Conservation (phyloP, 1,140 invertebrate genomes). For the Charaxes varanes region DNA sequence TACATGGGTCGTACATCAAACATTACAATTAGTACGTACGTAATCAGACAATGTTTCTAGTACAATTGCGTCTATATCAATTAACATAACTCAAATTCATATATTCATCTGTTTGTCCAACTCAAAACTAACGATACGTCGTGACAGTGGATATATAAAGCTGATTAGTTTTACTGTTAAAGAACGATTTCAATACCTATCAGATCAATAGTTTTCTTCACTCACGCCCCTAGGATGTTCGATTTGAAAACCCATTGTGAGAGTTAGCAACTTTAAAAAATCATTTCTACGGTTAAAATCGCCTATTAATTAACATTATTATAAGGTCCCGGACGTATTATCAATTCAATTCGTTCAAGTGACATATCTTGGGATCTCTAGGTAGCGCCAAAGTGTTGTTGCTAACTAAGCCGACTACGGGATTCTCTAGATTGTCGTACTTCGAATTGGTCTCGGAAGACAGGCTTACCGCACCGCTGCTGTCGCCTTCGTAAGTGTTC, state of each 20-base stretch:
- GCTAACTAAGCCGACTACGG: slow-evolving; percentile 55
- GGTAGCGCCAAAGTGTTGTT: slow-evolving; percentile 44
- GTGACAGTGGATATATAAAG: no score
- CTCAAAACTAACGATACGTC: no score
- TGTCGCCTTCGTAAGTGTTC: slow-evolving; percentile 58
- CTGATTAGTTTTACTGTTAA: no score
- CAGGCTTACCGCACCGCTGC: slow-evolving; percentile 58
- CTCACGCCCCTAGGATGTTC: no score
- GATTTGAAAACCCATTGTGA: neutral
- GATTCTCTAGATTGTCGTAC: slow-evolving; percentile 63
- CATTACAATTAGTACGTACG: no score
- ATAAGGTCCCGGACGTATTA: slow-evolving; percentile 22
- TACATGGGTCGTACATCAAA: no score
- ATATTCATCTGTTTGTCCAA: no score
- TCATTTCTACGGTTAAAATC: slow-evolving; percentile 1
- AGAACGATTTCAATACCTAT: no score
- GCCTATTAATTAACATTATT: slow-evolving; percentile 26
- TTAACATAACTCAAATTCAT: no score
- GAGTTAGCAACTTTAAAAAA: neutral
- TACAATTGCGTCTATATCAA: no score
- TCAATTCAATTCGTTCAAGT: slow-evolving; percentile 53
- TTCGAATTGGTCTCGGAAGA: slow-evolving; percentile 65
- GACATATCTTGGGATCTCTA: slow-evolving; percentile 48
- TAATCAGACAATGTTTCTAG: no score
- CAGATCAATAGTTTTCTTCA: no score